Base-by-base conservation (phyloP, 2,113 vertebrate species). In the Mionectes macconnelli region DNA sequence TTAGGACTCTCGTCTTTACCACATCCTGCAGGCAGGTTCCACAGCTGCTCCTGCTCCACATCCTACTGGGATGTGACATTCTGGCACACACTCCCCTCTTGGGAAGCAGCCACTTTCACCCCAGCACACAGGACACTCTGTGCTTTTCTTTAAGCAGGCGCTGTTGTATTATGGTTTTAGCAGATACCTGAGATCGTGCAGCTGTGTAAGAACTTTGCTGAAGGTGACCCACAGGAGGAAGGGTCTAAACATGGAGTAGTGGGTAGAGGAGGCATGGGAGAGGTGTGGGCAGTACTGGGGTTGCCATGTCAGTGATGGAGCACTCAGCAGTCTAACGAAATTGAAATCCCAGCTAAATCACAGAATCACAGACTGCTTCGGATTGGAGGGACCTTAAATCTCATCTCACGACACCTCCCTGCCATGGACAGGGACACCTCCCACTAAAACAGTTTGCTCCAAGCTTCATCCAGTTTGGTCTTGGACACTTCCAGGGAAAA, bases 281-380 rank as follows among this genome's bases (percentile, higher is more conserved):
- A 76, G 53, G 1, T 15, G 17, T 14, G 25, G 49, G 47, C 9
- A 53, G 40, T 57, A 47, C 27, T 80, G 80, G 67, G 64, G 21
- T 56, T 2, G 1, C 14, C 4, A 1, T 8, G 33, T 9, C 44
- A 77, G n/a, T 1, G 2, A 52, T 31, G 63, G 67, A 72, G 39
- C 50, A 75, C 21, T 17, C 64, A 75, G 33, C 23, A 60, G 28
- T 17, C 44, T 25, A 24, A 44, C 40, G 31, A 66, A 62, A 59
- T 59, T 55, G 79, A 76, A 90, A 69, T 30, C 22, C 27, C 45
- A 25, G 6, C 33, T 30, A 21, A 45, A 70, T 56, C 63, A 63
- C 25, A 70, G 49, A 44, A 64, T 22, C 62, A 63, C 39, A 42
- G 62, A 64, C 18, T 42, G 9, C 12, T 63, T 63, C 40, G 60